Conservation (phyloP, 2,113 vertebrate species). For the Enhydra lutris region DNA sequence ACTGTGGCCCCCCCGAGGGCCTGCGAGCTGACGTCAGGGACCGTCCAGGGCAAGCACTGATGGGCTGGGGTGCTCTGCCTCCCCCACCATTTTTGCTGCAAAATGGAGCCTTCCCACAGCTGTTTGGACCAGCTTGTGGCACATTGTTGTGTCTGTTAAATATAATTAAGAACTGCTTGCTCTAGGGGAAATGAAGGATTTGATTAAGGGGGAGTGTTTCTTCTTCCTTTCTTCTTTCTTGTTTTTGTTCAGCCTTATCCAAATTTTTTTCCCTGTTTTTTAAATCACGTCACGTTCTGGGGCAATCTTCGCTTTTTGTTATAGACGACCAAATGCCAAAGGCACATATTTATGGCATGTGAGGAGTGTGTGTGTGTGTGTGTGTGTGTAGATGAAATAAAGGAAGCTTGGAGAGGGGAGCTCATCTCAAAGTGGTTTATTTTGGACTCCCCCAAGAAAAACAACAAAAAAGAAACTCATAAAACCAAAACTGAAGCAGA, state of each 20-base stretch:
- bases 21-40: neutral
- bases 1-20: neutral
- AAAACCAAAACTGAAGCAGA: neutral
- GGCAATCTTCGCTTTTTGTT: conserved; percentile 38
- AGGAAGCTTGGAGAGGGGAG: neutral
- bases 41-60: neutral
- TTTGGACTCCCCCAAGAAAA: neutral
- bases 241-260: conserved; percentile 47
- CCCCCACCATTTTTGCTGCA: conserved; percentile 10
- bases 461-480: neutral
- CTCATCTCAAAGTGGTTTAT: neutral
- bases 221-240: conserved; percentile 66
- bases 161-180: conserved; percentile 73
- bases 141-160: conserved; percentile 67
- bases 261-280: conserved; percentile 63
- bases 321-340: conserved; percentile 8
- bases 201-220: conserved; percentile 62
- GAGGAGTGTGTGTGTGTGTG: neutral
- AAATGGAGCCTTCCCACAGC: conserved; percentile 63
- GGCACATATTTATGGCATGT: neutral
- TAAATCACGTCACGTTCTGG: conserved; percentile 35
- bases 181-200: conserved; percentile 67
- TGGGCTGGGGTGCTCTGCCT: neutral
- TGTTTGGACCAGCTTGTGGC: conserved; percentile 68
- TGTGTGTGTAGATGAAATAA: neutral